phyloP scores from a whole-genome alignment of 2,888 invertebrate species.

The Allacma fusca region DNA sequence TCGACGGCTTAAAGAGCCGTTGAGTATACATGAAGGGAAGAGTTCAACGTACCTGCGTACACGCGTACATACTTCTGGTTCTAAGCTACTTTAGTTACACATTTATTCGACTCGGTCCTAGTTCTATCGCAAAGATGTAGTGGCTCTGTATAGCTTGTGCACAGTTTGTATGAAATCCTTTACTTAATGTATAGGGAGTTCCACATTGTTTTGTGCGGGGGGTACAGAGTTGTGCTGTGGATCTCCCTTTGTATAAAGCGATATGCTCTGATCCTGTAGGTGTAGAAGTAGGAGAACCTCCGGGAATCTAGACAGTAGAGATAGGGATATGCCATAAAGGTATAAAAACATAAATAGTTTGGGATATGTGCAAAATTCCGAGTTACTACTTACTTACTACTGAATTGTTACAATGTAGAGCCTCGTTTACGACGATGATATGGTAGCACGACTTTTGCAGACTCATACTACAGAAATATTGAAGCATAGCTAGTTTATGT shows the following conservation, averaged over 20 bases:
- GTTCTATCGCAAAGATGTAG: no score
- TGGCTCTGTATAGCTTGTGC: neutral
- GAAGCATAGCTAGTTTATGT: neutral
- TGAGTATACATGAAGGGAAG: neutral
- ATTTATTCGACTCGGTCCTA: no score
- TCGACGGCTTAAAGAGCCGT: neutral
- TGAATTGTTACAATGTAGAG: neutral
- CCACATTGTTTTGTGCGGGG: conserved; percentile 7
- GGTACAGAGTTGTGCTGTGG: neutral
- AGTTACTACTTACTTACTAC: conserved; percentile 9
- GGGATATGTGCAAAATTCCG: conserved; percentile 31
- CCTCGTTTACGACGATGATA: conserved; percentile 8
- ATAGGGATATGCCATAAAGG: conserved; percentile 6
- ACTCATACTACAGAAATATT: neutral
- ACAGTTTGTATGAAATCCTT: neutral
- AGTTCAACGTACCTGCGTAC: conserved; percentile 34
- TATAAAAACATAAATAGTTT: conserved; percentile 1
- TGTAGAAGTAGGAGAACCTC: neutral
- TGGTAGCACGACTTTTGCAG: conserved; percentile 14
- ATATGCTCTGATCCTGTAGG: no score
- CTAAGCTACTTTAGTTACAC: neutral
- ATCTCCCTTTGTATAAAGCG: no score
- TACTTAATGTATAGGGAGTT: neutral
- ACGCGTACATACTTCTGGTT: conserved; percentile 9
- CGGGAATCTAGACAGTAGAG: conserved; percentile 12